Evolutionary conservation across 2,888 invertebrate species (phyloP).

Genomic region (Cryptus viduatorius): DNA sequence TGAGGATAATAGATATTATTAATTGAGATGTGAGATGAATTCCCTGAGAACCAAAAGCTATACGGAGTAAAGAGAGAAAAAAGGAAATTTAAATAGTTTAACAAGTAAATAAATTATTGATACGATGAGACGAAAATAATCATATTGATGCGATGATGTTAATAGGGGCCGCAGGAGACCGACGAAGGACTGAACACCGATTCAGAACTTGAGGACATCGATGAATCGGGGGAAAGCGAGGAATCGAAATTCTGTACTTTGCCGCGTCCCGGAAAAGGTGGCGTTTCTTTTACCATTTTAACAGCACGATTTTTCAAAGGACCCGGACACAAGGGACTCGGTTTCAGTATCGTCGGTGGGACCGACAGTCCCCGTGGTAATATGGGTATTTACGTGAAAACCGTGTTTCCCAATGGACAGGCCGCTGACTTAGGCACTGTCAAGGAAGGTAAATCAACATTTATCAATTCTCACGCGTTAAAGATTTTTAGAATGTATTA

Average conservation of each 20-base stretch:
- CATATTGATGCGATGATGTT: background rate
- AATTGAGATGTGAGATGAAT: too few relatives aligned
- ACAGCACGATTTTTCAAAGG: slow-evolving; percentile 91
- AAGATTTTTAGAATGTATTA: too few relatives aligned
- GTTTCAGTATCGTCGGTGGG: slow-evolving; percentile 96
- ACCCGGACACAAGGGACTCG: slow-evolving; percentile 93
- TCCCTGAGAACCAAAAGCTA: too few relatives aligned
- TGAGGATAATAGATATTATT: too few relatives aligned
- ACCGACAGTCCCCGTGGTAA: slow-evolving; percentile 93
- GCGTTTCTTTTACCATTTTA: slow-evolving; percentile 86
- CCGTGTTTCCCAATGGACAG: slow-evolving; percentile 94
- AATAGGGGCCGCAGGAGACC: slow-evolving; percentile 82
- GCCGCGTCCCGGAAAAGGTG: slow-evolving; percentile 86
- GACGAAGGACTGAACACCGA: slow-evolving; percentile 82
- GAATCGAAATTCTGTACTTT: slow-evolving; percentile 88
- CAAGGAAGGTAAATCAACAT: slow-evolving; percentile 90
- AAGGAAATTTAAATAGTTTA: too few relatives aligned
- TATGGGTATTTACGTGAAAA: slow-evolving; percentile 95
- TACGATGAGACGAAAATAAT: background rate
- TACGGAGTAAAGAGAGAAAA: too few relatives aligned
- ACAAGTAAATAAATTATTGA: too few relatives aligned
- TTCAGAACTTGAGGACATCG: slow-evolving; percentile 84
- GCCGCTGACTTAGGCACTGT: slow-evolving; percentile 92
- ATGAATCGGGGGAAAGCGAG: slow-evolving; percentile 86
- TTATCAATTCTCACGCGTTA: background rate